Percentiles rank a stretch among this genome's conserved stretches.
phyloP scores from a whole-genome alignment of 2,888 invertebrate species.

The Megalurothrips usitatus region DNA sequence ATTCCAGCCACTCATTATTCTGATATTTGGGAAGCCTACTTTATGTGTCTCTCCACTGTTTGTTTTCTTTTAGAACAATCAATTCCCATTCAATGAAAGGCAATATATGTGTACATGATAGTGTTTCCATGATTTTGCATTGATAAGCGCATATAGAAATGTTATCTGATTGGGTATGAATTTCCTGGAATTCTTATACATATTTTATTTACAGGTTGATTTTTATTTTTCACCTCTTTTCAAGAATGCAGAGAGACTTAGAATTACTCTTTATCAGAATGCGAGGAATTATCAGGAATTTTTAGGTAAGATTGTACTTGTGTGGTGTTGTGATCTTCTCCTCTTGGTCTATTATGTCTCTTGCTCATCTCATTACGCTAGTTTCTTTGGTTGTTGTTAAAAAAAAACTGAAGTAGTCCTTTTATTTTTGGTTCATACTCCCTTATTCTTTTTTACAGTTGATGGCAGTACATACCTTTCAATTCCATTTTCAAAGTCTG shows the following conservation, averaged over 20 bases:
- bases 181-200: too few species aligned
- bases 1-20: too few species aligned
- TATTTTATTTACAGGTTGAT: background rate
- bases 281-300: background rate
- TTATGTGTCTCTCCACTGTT: too few species aligned
- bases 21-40: too few species aligned
- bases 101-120: too few species aligned
- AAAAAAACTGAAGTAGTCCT: background rate
- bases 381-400: background rate
- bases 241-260: background rate
- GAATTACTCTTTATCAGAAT: background rate
- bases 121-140: too few species aligned
- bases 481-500: background rate
- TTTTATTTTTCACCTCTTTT: background rate
- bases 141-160: too few species aligned
- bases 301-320: too few species aligned
- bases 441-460: background rate
- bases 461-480: background rate
- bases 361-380: background rate
- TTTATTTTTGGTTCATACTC: background rate
- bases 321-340: too few species aligned
- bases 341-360: background rate
- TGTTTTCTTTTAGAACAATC: too few species aligned
- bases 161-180: too few species aligned
- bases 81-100: too few species aligned